Evolutionary conservation across 2,797 vertebrate genomes (phyloP).

Genomic region (Staurois parvus): DNA sequence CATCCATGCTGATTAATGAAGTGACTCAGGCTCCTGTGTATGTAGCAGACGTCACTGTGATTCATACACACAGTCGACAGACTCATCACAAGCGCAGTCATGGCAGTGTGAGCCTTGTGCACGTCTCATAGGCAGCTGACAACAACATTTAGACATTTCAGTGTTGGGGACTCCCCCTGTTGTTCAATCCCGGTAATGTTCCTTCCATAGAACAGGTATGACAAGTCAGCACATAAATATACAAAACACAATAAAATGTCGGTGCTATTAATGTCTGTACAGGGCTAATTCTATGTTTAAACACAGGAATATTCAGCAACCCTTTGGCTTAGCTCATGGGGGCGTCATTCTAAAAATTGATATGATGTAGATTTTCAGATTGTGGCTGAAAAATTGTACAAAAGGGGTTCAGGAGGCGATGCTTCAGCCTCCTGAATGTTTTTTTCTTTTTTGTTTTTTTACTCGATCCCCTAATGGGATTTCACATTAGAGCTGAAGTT

Average conservation of each 20-base stretch:
- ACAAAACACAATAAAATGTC: not conserved
- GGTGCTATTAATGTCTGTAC: not conserved
- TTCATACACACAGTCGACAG: not conserved
- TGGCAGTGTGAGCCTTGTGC: not conserved
- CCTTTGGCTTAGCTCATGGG: no score
- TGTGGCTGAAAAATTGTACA: no score
- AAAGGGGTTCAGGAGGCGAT: no score
- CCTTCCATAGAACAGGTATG: not conserved
- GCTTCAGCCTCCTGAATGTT: no score
- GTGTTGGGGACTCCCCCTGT: conserved; percentile 27
- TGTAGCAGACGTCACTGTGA: not conserved
- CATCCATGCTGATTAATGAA: not conserved
- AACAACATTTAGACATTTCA: not conserved
- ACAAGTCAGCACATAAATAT: no score
- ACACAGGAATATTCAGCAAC: no score
- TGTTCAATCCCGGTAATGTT: not conserved
- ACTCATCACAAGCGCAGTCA: not conserved
- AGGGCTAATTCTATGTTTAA: no score
- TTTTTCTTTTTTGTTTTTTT: no score
- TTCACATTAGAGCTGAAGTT: no score
- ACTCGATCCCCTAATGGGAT: no score
- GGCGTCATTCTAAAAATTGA: no score
- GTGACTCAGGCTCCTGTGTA: conserved; percentile 17
- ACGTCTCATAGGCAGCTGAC: conserved; percentile 1
- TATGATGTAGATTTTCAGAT: no score